Percentiles rank a stretch among this genome's conserved stretches.
Conservation (phyloP, 2,888 invertebrate species). For the Hesperia comma region DNA sequence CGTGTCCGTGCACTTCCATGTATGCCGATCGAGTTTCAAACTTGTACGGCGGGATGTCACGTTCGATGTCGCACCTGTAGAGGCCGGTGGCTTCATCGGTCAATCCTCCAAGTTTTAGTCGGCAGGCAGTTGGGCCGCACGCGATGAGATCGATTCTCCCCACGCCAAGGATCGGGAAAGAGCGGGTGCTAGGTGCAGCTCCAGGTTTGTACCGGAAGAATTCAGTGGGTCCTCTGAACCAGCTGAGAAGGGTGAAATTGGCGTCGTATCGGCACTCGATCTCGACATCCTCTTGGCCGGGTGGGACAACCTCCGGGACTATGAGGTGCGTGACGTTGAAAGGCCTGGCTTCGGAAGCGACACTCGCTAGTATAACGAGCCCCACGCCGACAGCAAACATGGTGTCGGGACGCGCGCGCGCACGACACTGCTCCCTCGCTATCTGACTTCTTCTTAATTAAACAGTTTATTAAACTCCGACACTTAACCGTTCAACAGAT, state of each 20-base stretch:
- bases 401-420: conserved; percentile 66
- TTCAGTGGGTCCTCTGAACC: conserved; percentile 73
- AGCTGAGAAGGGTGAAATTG: conserved; percentile 75
- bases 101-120: conserved; percentile 62
- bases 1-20: conserved; percentile 68
- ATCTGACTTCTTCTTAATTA: conserved; percentile 75
- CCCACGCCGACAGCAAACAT: conserved; percentile 58
- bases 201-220: conserved; percentile 76
- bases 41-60: conserved; percentile 67
- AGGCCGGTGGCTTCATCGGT: conserved; percentile 71
- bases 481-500: conserved; percentile 73
- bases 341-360: conserved; percentile 49
- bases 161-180: conserved; percentile 68
- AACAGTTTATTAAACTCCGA: conserved; percentile 80
- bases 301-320: conserved; percentile 62
- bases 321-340: conserved; percentile 72
- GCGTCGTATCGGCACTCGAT: conserved; percentile 74
- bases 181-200: conserved; percentile 65
- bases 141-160: conserved; percentile 64
- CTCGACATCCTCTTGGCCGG: conserved; percentile 64
- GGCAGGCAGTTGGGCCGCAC: conserved; percentile 70
- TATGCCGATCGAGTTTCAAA: conserved; percentile 64
- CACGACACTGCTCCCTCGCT: conserved; percentile 67
- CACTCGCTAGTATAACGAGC: conserved; percentile 51
- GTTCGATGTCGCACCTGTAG: conserved; percentile 74